These are phyloP conservation scores for Clarias pachynema DNA, from an alignment of 2,797 vertebrate species.

Conservation along the genomic window DNA sequence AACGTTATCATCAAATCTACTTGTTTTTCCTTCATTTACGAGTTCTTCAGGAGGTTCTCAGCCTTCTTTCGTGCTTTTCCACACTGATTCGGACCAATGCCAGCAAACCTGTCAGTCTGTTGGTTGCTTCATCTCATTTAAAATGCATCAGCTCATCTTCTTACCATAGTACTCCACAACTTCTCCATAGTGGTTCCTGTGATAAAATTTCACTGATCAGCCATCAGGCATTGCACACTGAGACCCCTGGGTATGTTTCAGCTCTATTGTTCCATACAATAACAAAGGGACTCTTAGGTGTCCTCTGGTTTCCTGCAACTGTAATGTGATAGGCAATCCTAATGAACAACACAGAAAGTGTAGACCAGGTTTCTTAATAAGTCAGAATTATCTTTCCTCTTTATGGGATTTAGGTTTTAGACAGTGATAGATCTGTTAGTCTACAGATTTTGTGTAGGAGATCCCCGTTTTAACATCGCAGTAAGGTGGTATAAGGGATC, in stretches of 20 bases:
- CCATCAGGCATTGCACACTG: not conserved
- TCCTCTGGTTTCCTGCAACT: not conserved
- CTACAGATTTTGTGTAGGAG: too few species aligned
- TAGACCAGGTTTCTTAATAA: not conserved
- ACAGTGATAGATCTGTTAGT: not conserved
- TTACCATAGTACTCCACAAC: not conserved
- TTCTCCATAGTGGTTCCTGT: not conserved
- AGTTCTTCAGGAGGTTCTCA: not conserved
- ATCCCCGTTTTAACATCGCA: too few species aligned
- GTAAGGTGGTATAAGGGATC: too few species aligned
- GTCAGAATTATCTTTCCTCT: not conserved
- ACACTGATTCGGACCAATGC: not conserved
- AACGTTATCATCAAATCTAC: not conserved
- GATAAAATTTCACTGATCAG: not conserved
- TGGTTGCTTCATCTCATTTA: not conserved
- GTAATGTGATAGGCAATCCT: not conserved
- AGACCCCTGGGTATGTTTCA: conserved; percentile 17
- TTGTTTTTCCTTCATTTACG: not conserved
- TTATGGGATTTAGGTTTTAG: not conserved
- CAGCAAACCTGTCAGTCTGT: not conserved
- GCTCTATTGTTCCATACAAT: not conserved
- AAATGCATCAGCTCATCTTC: not conserved
- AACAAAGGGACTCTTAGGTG: not conserved
- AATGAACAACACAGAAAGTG: not conserved
- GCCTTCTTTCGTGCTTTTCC: not conserved